A percentile compares a stretch with the other conserved stretches of the same genome.
Conservation (phyloP, 2,113 vertebrate genomes). For the Oryzias javanicus region DNA sequence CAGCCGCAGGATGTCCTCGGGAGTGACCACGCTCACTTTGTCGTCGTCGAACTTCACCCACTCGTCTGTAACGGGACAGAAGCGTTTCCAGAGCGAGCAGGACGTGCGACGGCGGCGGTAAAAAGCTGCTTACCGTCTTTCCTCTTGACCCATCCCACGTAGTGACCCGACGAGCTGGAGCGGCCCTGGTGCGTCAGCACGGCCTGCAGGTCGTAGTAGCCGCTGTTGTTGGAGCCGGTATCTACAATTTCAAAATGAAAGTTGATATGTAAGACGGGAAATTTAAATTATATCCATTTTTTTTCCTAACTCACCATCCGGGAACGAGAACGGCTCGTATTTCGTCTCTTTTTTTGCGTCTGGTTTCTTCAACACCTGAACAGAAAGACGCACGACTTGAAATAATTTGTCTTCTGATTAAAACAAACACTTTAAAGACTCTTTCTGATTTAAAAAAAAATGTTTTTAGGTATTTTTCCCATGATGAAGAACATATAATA, state of each 20-base stretch:
- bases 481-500: too few species aligned
- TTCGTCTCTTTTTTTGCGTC: constrained; percentile 81
- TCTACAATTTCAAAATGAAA: constrained; percentile 72
- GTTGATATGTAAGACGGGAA: too few species aligned
- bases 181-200: constrained; percentile 97
- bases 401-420: too few species aligned
- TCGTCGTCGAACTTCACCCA: constrained; percentile 99
- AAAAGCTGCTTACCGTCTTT: constrained; percentile 87
- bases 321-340: constrained; percentile 90
- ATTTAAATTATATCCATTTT: not conserved
- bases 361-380: constrained; percentile 60
- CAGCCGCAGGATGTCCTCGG: constrained; percentile 94
- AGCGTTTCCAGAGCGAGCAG: constrained; percentile 1
- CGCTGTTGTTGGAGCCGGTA: constrained; percentile 93
- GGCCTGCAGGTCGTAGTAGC: constrained; percentile 96
- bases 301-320: constrained; percentile 83
- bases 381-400: not conserved
- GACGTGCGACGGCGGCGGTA: too few species aligned
- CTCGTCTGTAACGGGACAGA: constrained; percentile 79
- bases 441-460: too few species aligned
- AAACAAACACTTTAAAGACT: too few species aligned
- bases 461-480: too few species aligned
- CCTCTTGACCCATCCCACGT: constrained; percentile 97
- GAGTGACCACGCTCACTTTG: constrained; percentile 95
- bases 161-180: constrained; percentile 98